Conservation (phyloP, 2,797 vertebrate species). For the Pitangus sulphuratus region DNA sequence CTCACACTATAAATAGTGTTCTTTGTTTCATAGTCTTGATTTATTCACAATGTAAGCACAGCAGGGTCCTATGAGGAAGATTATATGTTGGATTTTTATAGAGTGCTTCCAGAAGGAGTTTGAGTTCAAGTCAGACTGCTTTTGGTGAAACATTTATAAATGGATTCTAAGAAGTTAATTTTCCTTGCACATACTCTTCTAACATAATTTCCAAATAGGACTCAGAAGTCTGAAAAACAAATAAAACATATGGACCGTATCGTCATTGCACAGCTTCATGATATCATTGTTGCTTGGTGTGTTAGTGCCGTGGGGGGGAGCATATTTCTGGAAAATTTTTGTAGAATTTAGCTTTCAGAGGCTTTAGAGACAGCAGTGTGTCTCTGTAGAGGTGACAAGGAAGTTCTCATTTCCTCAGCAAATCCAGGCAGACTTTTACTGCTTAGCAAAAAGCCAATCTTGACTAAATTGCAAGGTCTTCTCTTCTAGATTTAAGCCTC, state of each 20-base stretch:
- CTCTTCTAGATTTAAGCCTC: neutral
- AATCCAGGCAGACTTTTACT: neutral
- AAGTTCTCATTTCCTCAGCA: neutral
- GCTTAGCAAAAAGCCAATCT: neutral
- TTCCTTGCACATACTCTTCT: neutral
- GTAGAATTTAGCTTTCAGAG: neutral
- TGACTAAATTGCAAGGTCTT: neutral
- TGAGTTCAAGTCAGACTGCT: neutral
- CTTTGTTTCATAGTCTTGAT: neutral
- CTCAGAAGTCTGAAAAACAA: neutral
- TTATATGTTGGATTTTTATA: neutral
- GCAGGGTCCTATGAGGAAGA: neutral
- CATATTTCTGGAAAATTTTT: neutral
- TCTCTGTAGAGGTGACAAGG: neutral
- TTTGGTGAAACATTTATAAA: neutral
- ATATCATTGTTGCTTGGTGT: neutral
- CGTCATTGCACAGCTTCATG: neutral
- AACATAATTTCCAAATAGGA: neutral
- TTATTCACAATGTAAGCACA: neutral
- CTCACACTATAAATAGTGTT: neutral
- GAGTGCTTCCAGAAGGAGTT: neutral
- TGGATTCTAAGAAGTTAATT: neutral
- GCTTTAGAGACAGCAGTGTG: accelerated
- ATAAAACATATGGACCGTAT: neutral
- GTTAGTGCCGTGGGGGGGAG: neutral